These are phyloP conservation scores for Ceratotherium simum DNA, from an alignment of 2,113 vertebrate genomes.

Conservation along the genomic window DNA sequence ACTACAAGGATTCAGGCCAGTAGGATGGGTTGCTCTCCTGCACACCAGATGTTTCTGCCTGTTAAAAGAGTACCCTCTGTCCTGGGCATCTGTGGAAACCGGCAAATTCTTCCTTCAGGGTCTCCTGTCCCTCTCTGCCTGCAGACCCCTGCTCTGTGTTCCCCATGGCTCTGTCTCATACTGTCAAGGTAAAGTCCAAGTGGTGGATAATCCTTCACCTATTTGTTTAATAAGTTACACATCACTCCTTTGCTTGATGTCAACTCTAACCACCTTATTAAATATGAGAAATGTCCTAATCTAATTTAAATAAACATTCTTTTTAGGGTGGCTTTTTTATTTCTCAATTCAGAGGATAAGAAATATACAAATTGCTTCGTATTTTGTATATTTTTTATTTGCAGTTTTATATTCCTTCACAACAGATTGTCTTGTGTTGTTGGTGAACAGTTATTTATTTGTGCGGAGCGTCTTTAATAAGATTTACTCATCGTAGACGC, in stretches of 20 bases:
- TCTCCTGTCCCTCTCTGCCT: not conserved
- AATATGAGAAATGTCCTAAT: not conserved
- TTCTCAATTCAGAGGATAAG: constrained; percentile 21
- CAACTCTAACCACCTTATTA: not conserved
- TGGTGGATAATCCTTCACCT: not conserved
- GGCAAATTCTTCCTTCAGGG: not conserved
- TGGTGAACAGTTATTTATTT: constrained; percentile 32
- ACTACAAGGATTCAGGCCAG: not conserved
- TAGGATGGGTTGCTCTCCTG: not conserved
- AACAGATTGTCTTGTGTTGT: not conserved
- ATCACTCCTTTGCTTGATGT: not conserved
- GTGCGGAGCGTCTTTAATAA: not conserved
- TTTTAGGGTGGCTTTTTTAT: not conserved
- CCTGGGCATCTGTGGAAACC: not conserved
- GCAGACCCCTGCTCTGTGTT: not conserved
- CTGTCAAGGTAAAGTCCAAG: not conserved
- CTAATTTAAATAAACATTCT: constrained; percentile 16
- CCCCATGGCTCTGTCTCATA: not conserved
- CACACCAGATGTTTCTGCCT: not conserved
- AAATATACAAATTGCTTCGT: not conserved
- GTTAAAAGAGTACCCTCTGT: not conserved
- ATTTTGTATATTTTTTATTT: constrained; percentile 41
- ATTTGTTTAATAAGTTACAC: not conserved
- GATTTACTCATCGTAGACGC: not conserved
- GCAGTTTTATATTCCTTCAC: not conserved